Evolutionary conservation across 2,797 vertebrate genomes (phyloP).

Genomic region (Clarias platycephalus): DNA sequence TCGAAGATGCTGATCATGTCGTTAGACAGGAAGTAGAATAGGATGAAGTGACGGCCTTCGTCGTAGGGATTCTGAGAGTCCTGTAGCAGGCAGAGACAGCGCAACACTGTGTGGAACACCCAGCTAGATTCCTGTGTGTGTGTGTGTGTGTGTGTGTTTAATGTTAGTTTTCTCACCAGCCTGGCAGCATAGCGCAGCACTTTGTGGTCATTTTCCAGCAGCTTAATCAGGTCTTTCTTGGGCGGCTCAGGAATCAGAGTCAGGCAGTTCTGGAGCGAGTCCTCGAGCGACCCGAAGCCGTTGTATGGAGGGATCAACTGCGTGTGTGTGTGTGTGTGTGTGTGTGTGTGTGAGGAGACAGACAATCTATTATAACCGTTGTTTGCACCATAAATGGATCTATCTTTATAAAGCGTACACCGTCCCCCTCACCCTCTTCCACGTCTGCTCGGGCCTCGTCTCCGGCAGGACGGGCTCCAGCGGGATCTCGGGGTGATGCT

Average conservation of each 20-base stretch:
- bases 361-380: neutral
- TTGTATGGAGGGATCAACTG: constrained; percentile 89
- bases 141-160: neutral
- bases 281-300: constrained; percentile 87
- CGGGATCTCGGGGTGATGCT: constrained; percentile 78
- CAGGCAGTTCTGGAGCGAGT: constrained; percentile 91
- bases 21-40: constrained; percentile 82
- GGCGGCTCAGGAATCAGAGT: constrained; percentile 83
- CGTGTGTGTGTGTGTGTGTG: neutral
- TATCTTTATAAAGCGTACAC: neutral
- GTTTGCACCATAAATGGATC: neutral
- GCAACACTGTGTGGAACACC: neutral
- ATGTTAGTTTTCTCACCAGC: constrained; percentile 76
- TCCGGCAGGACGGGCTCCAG: constrained; percentile 71
- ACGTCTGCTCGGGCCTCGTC: constrained; percentile 60
- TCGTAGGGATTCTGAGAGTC: constrained; percentile 82
- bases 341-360: neutral
- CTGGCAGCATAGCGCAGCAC: constrained; percentile 80
- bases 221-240: constrained; percentile 79
- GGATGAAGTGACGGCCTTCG: constrained; percentile 78
- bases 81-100: constrained; percentile 63
- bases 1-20: constrained; percentile 90
- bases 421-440: constrained; percentile 71
- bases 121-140: neutral
- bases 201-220: constrained; percentile 82